Percentiles rank a stretch among this genome's conserved stretches.
Evolutionary conservation across 2,113 vertebrate species (phyloP).

Genomic region (Laterallus jamaicensis): DNA sequence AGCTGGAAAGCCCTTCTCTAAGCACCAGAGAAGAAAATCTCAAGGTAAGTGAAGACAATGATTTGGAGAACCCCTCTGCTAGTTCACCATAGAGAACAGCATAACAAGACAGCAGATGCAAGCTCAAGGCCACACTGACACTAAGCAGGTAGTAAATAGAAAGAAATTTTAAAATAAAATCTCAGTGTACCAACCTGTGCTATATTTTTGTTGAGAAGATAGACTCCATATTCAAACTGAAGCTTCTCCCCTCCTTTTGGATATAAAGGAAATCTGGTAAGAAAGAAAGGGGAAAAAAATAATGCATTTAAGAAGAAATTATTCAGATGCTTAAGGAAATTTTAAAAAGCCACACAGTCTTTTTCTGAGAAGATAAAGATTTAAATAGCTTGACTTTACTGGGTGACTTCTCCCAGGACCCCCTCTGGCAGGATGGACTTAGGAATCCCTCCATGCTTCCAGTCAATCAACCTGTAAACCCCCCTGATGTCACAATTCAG

Average conservation of each 20-base stretch:
- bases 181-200: constrained; percentile 85
- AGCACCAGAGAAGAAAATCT: neutral
- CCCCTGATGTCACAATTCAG: neutral
- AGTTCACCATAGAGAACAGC: neutral
- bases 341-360: neutral
- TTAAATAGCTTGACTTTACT: neutral
- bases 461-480: neutral
- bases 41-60: neutral
- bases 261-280: constrained; percentile 90
- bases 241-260: constrained; percentile 93
- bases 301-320: neutral
- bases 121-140: rapidly evolving
- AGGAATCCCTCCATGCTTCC: neutral
- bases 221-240: constrained; percentile 98
- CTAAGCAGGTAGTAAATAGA: neutral
- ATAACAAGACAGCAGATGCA: neutral
- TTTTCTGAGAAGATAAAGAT: neutral
- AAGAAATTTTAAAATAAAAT: neutral
- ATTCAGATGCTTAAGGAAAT: neutral
- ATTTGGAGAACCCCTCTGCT: neutral
- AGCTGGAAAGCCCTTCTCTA: neutral
- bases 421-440: neutral
- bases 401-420: neutral
- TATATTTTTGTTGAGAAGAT: constrained; percentile 99
- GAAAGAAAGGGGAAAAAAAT: neutral